Base-by-base conservation (phyloP, 2,113 vertebrate genomes). In the Macquaria ambigua region DNA sequence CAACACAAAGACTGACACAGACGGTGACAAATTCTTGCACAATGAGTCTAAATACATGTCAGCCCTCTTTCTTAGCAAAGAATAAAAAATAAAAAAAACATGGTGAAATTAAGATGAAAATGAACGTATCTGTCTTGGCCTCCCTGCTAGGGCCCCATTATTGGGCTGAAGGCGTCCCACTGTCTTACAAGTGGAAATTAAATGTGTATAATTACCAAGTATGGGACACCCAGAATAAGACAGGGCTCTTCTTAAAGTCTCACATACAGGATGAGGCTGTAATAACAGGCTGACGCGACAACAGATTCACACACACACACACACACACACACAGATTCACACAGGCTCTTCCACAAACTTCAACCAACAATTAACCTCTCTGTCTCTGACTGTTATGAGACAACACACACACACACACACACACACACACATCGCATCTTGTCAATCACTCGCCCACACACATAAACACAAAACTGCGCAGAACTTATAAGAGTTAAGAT, bases 201-300 rank as follows among this genome's bases (percentile, higher is more conserved):
- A 89, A 88, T 77, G 80, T 89, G 77, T 83, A 72, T 90, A 93
- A 93, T 93, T 91, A 92, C 12, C 50, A 84, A 76, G 80, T 72
- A 61, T 31, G 48, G 77, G 81, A 91, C 90, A 82, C 73, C 63
- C 84, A 82, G 77, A 89, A 74, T 58, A 86, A 87, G 87, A 86
- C 74, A 89, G 75, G 69, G 63, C 85, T 81, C 64, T 70, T 85
- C 85, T 89, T 90, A 74, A 80, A 59, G 76, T 70, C 82, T 88
- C 89, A 88, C 77, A 84, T 66, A 58, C 41, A 83, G 89, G 82
- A 78, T 74, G 88, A 89, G 63, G 74, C 69, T 69, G 79, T 93
- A 93, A 93, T 93, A 87, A 93, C 77, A 89, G 83, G 84, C 88
- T 93, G 91, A 84, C 74, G 74, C 41, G 8, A 82, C 64, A 72